These are phyloP conservation scores for Thaumatotibia leucotreta DNA, from an alignment of 1,140 invertebrate genomes.

Conservation along the genomic window DNA sequence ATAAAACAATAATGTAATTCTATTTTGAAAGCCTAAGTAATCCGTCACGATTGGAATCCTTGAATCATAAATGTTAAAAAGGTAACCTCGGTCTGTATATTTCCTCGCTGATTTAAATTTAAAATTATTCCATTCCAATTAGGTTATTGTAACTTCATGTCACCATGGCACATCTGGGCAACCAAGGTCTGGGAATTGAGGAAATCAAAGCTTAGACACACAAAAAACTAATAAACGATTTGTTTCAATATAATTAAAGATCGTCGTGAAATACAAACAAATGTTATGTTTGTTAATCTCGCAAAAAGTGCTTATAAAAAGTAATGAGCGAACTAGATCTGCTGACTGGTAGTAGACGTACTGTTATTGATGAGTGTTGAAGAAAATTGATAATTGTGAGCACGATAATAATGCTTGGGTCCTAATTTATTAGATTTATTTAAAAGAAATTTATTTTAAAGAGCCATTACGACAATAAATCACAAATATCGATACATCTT, in stretches of 20 bases:
- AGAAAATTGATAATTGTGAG: background rate
- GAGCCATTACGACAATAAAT: too few species aligned
- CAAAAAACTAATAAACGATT: conserved; percentile 50
- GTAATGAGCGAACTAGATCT: conserved; percentile 50
- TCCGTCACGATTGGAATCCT: conserved; percentile 11
- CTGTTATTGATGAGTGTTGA: background rate
- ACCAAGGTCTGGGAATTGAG: conserved; percentile 58
- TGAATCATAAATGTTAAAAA: conserved; percentile 14
- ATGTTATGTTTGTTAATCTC: background rate
- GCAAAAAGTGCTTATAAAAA: conserved; percentile 41
- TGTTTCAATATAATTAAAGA: conserved; percentile 56
- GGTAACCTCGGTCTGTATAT: background rate
- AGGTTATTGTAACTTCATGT: conserved; percentile 26
- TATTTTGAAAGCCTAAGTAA: conserved; percentile 7
- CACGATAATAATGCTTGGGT: background rate
- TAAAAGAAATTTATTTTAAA: too few species aligned
- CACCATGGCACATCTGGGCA: conserved; percentile 44
- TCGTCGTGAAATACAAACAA: conserved; percentile 29
- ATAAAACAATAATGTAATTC: background rate
- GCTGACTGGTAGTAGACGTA: conserved; percentile 25
- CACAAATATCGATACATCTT: too few species aligned
- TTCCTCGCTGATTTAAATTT: conserved; percentile 31
- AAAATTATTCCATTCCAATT: conserved; percentile 26
- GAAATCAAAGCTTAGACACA: conserved; percentile 42
- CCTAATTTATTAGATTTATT: background rate